These are phyloP conservation scores for Platycercus adscitus DNA, from an alignment of 2,113 vertebrate genomes.

Conservation along the genomic window DNA sequence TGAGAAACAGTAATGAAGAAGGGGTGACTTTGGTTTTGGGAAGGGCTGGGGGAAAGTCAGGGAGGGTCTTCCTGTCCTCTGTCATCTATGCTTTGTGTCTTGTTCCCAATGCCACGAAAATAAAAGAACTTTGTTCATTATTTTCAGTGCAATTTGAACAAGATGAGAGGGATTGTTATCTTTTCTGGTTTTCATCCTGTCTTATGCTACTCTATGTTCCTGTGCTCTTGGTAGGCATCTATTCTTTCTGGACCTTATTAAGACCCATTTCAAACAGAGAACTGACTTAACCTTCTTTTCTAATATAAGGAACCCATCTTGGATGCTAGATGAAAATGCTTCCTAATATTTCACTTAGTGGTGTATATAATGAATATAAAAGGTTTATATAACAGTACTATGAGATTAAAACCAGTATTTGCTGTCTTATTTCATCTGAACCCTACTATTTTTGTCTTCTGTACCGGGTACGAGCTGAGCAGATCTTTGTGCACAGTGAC, in stretches of 20 bases:
- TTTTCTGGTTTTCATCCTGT: background rate
- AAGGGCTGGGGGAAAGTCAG: background rate
- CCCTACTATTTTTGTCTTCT: background rate
- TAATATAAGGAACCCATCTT: background rate
- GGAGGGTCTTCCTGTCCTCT: background rate
- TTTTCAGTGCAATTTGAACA: background rate
- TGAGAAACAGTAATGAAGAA: background rate
- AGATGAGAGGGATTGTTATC: background rate
- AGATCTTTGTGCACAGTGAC: background rate
- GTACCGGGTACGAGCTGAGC: background rate
- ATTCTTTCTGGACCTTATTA: background rate
- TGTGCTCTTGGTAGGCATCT: background rate
- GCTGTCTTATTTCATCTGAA: background rate
- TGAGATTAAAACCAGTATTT: background rate
- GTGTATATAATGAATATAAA: background rate
- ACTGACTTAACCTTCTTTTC: background rate
- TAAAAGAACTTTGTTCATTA: background rate
- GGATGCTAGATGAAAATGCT: background rate
- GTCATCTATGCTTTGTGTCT: background rate
- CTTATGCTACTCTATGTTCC: background rate
- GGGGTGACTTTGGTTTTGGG: background rate
- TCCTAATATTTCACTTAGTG: background rate
- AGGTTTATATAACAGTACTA: background rate
- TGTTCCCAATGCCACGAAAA: background rate
- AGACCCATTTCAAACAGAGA: background rate